Conservation (phyloP, 2,797 vertebrate genomes). For the Pseudochromis fuscus region DNA sequence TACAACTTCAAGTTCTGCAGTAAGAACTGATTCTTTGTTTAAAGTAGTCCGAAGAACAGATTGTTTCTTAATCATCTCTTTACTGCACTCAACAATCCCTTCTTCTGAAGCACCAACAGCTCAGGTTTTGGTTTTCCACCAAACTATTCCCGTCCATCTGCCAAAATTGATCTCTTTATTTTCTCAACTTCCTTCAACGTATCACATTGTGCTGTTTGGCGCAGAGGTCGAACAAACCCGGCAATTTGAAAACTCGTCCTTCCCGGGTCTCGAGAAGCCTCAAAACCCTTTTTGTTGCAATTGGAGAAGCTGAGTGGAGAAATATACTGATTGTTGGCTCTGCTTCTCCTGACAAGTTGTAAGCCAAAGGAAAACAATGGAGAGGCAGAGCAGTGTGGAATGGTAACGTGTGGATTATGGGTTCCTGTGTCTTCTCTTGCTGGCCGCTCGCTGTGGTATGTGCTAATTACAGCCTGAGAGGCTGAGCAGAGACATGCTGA, state of each 20-base stretch:
- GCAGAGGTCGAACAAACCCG: constrained; percentile 47
- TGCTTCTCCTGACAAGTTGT: constrained; percentile 1
- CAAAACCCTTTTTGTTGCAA: constrained; percentile 62
- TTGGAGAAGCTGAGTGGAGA: constrained; percentile 52
- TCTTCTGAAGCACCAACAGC: constrained; percentile 23
- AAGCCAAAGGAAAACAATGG: constrained; percentile 64
- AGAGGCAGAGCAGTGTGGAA: constrained; percentile 37
- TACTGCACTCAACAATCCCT: constrained; percentile 25
- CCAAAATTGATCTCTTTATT: constrained; percentile 69
- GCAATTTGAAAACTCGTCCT: constrained; percentile 61
- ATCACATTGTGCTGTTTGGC: constrained; percentile 63
- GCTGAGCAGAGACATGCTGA: constrained; percentile 59
- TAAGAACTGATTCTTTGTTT: constrained; percentile 53
- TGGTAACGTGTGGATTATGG: constrained; percentile 62
- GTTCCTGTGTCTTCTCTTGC: constrained; percentile 61
- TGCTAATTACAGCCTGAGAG: constrained; percentile 75
- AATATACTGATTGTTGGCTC: constrained; percentile 37
- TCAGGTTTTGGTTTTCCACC: constrained; percentile 52
- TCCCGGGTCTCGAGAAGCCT: constrained; percentile 45
- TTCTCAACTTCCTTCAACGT: constrained; percentile 60
- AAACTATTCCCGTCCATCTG: constrained; percentile 43
- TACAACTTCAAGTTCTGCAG: constrained; percentile 13
- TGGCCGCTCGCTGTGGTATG: constrained; percentile 62
- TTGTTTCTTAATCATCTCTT: constrained; percentile 46
- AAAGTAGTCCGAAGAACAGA: constrained; percentile 26